Evolutionary conservation across 2,888 invertebrate species (phyloP), one percentile per base, ranked within the genome.

Genomic region (Campaea margaritaria): DNA sequence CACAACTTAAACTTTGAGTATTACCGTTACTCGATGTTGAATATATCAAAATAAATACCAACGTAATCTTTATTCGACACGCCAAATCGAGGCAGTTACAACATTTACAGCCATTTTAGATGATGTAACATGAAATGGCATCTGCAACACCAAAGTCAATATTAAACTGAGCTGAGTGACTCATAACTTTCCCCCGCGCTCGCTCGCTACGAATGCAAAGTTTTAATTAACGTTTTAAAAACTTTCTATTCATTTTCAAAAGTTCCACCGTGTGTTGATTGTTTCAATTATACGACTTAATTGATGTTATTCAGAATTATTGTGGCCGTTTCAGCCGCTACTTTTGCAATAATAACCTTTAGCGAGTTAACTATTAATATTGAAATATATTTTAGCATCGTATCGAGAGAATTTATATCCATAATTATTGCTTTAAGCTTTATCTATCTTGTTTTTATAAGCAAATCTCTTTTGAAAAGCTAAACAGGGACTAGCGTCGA

Each of bases 211-310:
- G 71, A 82, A 80, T 81, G 74, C 75, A 71, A 86, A 83, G 81
- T 85, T 87, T 83, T 83, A 86, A 87, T 86, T 86, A 86, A 81
- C 76, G 76, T 77, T 85, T 83, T 74, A 74, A 78, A 31, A 84
- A 86, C 86, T 86, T 86, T 87, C 83, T 83, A 81, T 82, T 82
- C 73, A 73, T 74, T 72, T 72, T 79, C 71, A 77, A 76, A 78
- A 76, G 74, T 79, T 83, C 60, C 68, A 75, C 67, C 70, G 69
- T 68, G 70, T 75, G 73, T 74, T 76, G 73, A 79, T 81, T 79
- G 74, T 75, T 80, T 76, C 68, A 74, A 74, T 75, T 79, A 76
- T 62, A 68, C 68, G 58, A 73, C 60, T 72, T 74, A 72, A 76
- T 77, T 78, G 71, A 74, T 75, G 72, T 78, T 70, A 72, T 75